Base-by-base conservation (phyloP, 2,797 vertebrate species). In the Falco biarmicus region DNA sequence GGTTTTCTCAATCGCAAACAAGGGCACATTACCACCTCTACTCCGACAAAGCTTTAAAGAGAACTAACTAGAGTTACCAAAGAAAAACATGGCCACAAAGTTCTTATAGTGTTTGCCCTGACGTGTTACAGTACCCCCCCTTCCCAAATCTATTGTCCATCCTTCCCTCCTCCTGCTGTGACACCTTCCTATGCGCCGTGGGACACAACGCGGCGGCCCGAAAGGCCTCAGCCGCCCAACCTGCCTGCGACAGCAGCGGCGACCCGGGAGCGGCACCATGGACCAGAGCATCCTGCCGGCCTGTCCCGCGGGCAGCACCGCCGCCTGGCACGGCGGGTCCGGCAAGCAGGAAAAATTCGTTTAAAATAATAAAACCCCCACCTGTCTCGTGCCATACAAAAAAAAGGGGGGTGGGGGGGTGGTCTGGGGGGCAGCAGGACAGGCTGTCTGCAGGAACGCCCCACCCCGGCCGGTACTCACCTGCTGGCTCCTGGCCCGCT, bases 41-140 rank as follows among this genome's bases (percentile, higher is more conserved):
- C 7, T 7, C 3, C 7, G 24, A 3, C 0, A 1, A 31, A 59
- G 15, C 15, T 17, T 54, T 9, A 31, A 16, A 25, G 5, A 54
- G 3, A 32, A 11, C 24, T 47, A 61, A 32, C 15, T 5, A 25
- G 11, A n/a, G 31, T 3, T 29, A 61, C 15, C 4, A 15, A 43
- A 82, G 11, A 24, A 77, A 79, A 75, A 7, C 19, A 32, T 3
- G 47, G 15, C 28, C 47, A 47, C 15, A 26, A n/a, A 69, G n/a
- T 8, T 21, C 16, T 57, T 25, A 43, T 0, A 0, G 21, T 5
- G 1, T 47, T 47, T 66, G 2, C 10, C 69, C 45, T 50, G 9
- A 32, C 0, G 0, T 2, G 7, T 10, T 37, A 64, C 0, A 0
- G 8, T 17, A 18, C 1, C 2, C 8, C 8, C 63, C 18, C n/a